Conservation (phyloP, 2,797 vertebrate genomes). For the Pteropus rufus region DNA sequence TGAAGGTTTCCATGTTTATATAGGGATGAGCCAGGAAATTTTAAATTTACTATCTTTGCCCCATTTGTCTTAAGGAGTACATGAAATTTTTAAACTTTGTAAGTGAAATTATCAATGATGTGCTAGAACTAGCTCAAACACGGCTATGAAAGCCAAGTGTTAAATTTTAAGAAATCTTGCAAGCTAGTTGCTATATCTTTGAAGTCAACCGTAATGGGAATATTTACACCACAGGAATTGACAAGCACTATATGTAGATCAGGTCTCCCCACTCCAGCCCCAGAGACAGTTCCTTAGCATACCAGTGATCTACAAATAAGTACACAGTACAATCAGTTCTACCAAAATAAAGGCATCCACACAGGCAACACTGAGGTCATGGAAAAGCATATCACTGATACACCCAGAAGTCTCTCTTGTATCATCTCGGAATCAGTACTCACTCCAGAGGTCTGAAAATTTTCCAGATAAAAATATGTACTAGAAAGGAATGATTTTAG, state of each 20-base stretch:
- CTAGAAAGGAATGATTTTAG: not conserved
- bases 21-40: not conserved
- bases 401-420: not conserved
- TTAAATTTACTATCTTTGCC: not conserved
- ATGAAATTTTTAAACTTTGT: not conserved
- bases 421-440: not conserved
- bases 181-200: not conserved
- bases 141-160: not conserved
- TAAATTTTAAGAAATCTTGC: constrained; percentile 9
- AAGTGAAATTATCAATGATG: not conserved
- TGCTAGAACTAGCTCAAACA: not conserved
- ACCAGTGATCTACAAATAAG: not conserved
- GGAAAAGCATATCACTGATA: not conserved
- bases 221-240: not conserved
- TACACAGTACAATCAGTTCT: not conserved
- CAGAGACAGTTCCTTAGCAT: not conserved
- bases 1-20: not conserved
- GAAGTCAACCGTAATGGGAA: not conserved
- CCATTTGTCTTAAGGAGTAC: not conserved
- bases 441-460: not conserved
- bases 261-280: no score
- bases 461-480: not conserved
- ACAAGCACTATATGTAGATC: not conserved
- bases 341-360: not conserved
- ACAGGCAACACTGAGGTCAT: not conserved